A percentile compares a stretch with the other conserved stretches of the same genome.
Conservation (phyloP, 1,140 invertebrate genomes). For the Bombus consobrinus region DNA sequence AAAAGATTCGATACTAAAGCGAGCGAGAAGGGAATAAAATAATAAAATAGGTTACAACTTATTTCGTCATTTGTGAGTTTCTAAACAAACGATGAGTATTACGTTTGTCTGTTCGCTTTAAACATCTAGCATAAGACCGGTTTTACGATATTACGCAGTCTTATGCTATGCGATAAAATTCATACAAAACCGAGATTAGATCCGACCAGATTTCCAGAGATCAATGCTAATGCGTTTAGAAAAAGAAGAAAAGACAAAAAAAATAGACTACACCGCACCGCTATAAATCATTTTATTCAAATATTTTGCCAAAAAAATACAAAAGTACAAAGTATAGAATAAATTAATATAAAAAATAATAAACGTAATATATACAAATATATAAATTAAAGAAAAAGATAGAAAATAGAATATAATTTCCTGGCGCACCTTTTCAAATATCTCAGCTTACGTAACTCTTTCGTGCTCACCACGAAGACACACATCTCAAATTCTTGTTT, state of each 20-base stretch:
- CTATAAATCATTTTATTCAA: background rate
- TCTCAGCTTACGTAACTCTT: background rate
- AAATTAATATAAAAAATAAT: background rate
- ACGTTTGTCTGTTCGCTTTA: constrained; percentile 54
- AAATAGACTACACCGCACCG: background rate
- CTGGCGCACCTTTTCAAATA: background rate
- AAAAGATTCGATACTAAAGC: background rate
- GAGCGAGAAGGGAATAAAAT: background rate
- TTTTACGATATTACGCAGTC: constrained; percentile 60
- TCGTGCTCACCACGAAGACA: background rate
- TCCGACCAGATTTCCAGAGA: background rate
- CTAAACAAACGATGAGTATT: constrained; percentile 17
- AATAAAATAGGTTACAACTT: background rate
- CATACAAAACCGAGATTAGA: background rate
- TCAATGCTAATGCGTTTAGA: background rate
- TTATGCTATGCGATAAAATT: constrained; percentile 60
- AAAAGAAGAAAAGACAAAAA: background rate
- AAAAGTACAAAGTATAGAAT: background rate
- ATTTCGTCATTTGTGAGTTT: background rate
- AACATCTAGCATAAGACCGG: constrained; percentile 59
- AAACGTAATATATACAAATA: background rate
- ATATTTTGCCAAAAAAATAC: background rate
- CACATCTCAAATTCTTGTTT: background rate
- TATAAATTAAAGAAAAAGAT: background rate
- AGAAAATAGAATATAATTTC: background rate